phyloP scores from a whole-genome alignment of 2,113 vertebrate species.

The Noturus placidus region DNA sequence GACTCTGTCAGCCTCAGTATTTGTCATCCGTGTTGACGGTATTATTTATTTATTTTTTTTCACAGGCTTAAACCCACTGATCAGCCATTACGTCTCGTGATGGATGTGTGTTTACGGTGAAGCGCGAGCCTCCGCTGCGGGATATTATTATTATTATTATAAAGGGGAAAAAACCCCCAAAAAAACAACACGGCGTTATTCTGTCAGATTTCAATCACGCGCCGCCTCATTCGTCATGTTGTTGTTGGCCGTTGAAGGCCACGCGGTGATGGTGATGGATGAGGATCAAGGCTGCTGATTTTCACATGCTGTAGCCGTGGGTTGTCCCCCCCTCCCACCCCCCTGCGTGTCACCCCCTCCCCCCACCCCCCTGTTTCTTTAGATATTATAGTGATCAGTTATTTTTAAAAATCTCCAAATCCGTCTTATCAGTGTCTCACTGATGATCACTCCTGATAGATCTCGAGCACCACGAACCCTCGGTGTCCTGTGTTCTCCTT shows the following conservation, averaged over 20 bases:
- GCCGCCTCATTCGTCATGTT: constrained; percentile 20
- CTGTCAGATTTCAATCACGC: constrained; percentile 38
- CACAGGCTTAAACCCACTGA: constrained; percentile 28
- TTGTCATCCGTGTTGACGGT: constrained; percentile 20
- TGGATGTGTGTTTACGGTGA: constrained; percentile 37
- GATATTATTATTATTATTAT: constrained; percentile 31
- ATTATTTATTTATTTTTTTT: constrained; percentile 12
- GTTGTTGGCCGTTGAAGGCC: constrained; percentile 25
- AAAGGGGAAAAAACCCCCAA: too few relatives aligned
- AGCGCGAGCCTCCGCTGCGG: constrained; percentile 27
- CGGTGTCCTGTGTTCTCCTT: background rate
- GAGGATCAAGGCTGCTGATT: constrained; percentile 23
- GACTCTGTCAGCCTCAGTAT: constrained; percentile 31
- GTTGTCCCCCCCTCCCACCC: background rate
- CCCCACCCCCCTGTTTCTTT: background rate
- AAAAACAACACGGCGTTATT: constrained; percentile 4
- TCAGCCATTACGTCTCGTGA: constrained; percentile 22
- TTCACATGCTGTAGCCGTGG: background rate
- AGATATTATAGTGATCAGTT: constrained; percentile 28
- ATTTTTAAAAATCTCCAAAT: background rate
- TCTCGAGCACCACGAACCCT: background rate
- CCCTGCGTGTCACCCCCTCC: background rate
- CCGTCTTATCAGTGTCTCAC: background rate
- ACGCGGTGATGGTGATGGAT: constrained; percentile 17
- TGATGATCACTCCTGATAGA: background rate